Evolutionary conservation across 1,140 invertebrate species (phyloP), one percentile per base, ranked within the genome.

Genomic region (Brachionus sp.): DNA sequence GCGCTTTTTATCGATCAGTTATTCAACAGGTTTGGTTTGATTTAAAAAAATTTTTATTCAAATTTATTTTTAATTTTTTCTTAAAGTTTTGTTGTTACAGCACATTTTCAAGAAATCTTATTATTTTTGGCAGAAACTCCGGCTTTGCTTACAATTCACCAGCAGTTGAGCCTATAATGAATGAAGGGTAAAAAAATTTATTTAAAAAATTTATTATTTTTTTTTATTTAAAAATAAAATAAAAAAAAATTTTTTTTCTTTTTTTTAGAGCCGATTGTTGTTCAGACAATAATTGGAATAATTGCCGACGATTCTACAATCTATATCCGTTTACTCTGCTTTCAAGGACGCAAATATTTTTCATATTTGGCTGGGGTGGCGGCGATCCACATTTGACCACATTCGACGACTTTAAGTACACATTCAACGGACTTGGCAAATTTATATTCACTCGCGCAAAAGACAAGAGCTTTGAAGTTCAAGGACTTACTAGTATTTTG

Each of bases 341-440:
- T 12, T 75, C 37, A 16, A 23, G 6, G 0, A 1, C 4, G 3
- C 50, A 62, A 35, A 1, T 57, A 0, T 6, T 35, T 1, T 3
- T 80, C 16, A 19, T 66, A 62, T 42, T 80, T 35, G 77, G 35
- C 16, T 80, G 77, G 77, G 77, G 46, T 35, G 46, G 46, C 16
- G 77, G 77, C 6, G 77, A 80, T 53, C 77, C 77, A 4, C 77
- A 80, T 16, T 42, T 80, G 35, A 80, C 46, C 19, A 80, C 77
- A 66, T 80, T 62, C 16, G 77, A 80, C n/a, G 39, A 23, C 29
- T 80, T 25, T 10, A 12, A 5, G 7, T 80, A 80, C 37, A 80
- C 77, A 13, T 80, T 80, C 50, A 80, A 80, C 25, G 77, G 77
- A 12, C 33, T 62, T 13, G 77, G 50, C 19, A 80, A 80, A 80